These are phyloP conservation scores for Sciurus niger DNA, from an alignment of 2,113 vertebrate genomes.

Conservation along the genomic window DNA sequence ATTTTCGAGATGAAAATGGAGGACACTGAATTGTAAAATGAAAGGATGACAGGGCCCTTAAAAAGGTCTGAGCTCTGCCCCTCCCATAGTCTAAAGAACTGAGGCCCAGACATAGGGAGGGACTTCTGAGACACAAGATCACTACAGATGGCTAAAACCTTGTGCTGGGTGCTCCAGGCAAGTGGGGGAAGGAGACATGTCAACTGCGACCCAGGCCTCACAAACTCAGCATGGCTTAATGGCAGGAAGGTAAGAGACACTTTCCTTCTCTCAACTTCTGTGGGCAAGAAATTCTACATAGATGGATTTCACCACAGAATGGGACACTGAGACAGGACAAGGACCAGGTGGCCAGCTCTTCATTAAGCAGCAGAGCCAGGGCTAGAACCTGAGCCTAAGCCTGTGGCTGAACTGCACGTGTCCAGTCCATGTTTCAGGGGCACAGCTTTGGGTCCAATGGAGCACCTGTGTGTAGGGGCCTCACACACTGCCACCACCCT, in stretches of 20 bases:
- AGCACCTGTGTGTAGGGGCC: no score
- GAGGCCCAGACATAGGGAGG: not conserved
- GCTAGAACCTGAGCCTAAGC: not conserved
- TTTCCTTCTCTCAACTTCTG: not conserved
- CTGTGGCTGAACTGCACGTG: not conserved
- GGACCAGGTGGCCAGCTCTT: not conserved
- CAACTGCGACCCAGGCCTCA: not conserved
- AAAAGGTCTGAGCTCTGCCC: not conserved
- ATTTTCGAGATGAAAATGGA: slow-evolving; percentile 17
- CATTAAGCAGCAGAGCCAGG: not conserved
- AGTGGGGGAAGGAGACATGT: no score
- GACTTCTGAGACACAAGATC: not conserved
- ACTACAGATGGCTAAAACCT: fast-evolving
- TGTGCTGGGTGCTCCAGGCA: fast-evolving
- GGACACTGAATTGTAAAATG: not conserved
- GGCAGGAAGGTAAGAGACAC: not conserved
- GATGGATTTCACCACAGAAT: not conserved
- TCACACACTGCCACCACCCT: not conserved
- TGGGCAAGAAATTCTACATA: not conserved
- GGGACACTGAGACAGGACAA: not conserved
- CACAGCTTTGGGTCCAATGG: fast-evolving
- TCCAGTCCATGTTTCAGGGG: not conserved
- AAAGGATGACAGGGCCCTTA: not conserved
- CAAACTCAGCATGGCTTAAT: not conserved
- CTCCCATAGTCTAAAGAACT: not conserved